Percentiles rank a stretch among this genome's conserved stretches.
Evolutionary conservation across 2,113 vertebrate genomes (phyloP).

Genomic region (Catharus minimus): DNA sequence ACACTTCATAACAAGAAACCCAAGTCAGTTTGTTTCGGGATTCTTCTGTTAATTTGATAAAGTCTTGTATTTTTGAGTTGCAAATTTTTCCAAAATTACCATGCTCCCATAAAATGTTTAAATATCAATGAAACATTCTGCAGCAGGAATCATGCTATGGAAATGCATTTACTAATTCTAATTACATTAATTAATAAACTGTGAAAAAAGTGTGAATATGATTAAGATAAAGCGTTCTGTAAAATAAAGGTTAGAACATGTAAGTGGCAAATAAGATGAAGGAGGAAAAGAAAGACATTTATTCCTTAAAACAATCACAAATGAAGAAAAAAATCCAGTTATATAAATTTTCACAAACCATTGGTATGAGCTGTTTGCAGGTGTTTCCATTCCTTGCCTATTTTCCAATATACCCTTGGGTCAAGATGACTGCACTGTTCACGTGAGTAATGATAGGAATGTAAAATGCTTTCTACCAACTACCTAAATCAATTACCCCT

Average conservation of each 20-base stretch:
- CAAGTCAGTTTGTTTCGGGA: not conserved
- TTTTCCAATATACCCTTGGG: not conserved
- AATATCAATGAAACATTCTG: not conserved
- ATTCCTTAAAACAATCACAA: not conserved
- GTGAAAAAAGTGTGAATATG: not conserved
- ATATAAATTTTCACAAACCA: not conserved
- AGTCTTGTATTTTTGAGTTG: not conserved
- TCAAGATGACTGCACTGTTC: not conserved
- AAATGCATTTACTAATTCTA: not conserved
- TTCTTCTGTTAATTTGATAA: not conserved
- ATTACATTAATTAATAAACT: not conserved
- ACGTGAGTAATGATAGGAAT: not conserved
- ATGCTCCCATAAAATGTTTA: not conserved
- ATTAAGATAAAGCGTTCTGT: not conserved
- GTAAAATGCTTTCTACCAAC: not conserved
- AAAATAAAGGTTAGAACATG: not conserved
- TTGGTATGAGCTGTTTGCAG: not conserved
- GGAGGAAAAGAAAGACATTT: not conserved
- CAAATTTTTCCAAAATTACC: not conserved
- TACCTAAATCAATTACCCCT: not conserved
- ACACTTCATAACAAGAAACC: not conserved
- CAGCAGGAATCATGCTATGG: not conserved
- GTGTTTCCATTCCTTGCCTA: not conserved
- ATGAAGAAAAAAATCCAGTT: not conserved
- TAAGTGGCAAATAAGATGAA: not conserved